These are phyloP conservation scores for Chionomys nivalis DNA, from an alignment of 2,113 vertebrate species.

Conservation along the genomic window DNA sequence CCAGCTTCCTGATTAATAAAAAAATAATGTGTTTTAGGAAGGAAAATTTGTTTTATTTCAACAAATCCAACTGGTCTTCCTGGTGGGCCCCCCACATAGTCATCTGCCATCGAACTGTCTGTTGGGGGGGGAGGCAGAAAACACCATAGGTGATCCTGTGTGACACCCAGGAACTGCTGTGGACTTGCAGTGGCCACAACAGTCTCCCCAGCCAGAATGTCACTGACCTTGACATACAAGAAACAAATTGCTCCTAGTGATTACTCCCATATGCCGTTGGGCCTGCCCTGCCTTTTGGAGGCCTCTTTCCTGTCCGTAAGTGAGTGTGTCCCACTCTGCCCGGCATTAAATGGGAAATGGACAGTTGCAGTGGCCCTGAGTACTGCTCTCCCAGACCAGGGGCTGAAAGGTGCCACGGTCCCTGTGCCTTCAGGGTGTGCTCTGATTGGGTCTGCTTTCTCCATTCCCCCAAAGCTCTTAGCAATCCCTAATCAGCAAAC, in stretches of 20 bases:
- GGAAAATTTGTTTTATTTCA: slow-evolving; percentile 77
- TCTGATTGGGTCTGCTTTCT: not conserved
- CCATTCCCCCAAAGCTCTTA: not conserved
- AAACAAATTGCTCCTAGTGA: slow-evolving; percentile 79
- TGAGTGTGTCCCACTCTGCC: not conserved
- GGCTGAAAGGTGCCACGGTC: not conserved
- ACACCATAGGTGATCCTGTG: slow-evolving; percentile 45
- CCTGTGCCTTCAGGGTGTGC: not conserved
- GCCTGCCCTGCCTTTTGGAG: slow-evolving; percentile 16
- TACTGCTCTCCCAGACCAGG: not conserved
- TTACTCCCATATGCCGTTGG: slow-evolving; percentile 70
- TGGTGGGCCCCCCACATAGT: slow-evolving; percentile 74
- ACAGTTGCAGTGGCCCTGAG: not conserved
- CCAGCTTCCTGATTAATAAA: slow-evolving; percentile 51
- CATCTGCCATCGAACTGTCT: slow-evolving; percentile 62
- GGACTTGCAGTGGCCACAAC: slow-evolving; percentile 21
- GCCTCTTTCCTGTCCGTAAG: slow-evolving; percentile 37
- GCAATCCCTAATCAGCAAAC: not conserved
- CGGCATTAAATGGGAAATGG: not conserved
- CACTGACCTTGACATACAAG: slow-evolving; percentile 79
- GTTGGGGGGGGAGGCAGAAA: slow-evolving; percentile 11
- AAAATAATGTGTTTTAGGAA: slow-evolving; percentile 59
- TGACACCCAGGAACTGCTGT: slow-evolving; percentile 54
- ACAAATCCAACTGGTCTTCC: slow-evolving; percentile 73
- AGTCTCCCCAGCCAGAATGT: slow-evolving; percentile 61